Base-by-base conservation (phyloP, 2,888 invertebrate genomes). In the Anorthoa munda region DNA sequence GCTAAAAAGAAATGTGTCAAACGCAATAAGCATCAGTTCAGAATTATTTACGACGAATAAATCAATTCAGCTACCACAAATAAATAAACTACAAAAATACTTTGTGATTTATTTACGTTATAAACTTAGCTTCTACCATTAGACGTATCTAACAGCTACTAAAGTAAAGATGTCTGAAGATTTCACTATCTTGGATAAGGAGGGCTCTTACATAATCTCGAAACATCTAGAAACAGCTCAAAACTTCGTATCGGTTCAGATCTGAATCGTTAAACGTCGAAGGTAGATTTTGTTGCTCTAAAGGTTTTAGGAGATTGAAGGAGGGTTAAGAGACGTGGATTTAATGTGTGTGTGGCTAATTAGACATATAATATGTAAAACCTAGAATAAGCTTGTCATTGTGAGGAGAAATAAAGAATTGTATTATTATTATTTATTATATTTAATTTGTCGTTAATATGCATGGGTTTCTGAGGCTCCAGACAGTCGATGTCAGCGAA, bases 161-260 rank as follows among this genome's bases (percentile, higher is more conserved):
- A 58, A 68, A 79, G 17, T 56, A 26, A 73, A 79, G 58, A 48
- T 21, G 55, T 79, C 80, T 75, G 50, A 75, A 83, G 75, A 74
- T 79, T 68, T 81, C 67, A 81, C 53, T 71, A 79, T 75, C 84
- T 60, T 4, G 21, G 21, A 26, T 46, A 45, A 5, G 51, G n/a
- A 68, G 69, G 58, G 65, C 75, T 53, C 80, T 81, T 58, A 71
- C 45, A 45, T 65, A 58, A 81, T 79, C 84, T 83, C 23, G 26
- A 82, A 79, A 60, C 60, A 74, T 70, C 64, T 77, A 45, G 58
- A 64, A 63, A 53, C 48, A 12, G 59, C 66, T 75, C 39, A 45
- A 83, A 83, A 75, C 81, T 83, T 75, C 66, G 65, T 83, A 83
- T 83, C 75, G 75, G 51, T 26, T 67, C 59, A 17, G 45, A 81